phyloP scores from a whole-genome alignment of 1,140 invertebrate species.

The Cydia strobilella region DNA sequence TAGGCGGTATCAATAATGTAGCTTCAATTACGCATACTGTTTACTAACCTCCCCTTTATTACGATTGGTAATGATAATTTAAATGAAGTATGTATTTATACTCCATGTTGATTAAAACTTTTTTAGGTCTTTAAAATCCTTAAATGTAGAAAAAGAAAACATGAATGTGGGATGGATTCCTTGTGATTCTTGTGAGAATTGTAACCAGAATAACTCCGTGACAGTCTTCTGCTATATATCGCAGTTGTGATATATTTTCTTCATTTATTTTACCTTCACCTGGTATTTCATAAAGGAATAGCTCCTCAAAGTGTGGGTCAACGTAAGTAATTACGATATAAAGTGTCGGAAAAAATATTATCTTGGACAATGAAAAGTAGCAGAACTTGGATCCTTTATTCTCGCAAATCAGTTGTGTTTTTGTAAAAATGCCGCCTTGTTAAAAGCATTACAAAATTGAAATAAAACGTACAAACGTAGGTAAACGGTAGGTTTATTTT shows the following conservation, averaged over 20 bases:
- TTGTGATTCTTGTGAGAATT: too few species aligned
- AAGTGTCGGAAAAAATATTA: not conserved
- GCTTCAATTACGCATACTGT: not conserved
- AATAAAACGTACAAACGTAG: not conserved
- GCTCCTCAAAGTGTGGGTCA: not conserved
- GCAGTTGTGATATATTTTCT: not conserved
- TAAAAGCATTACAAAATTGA: slow-evolving; percentile 5
- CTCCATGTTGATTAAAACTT: too few species aligned
- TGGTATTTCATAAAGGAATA: not conserved
- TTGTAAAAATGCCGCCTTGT: slow-evolving; percentile 11
- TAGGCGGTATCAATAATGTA: not conserved
- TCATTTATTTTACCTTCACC: not conserved
- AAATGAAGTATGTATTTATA: too few species aligned
- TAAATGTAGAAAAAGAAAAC: too few species aligned
- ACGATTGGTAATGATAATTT: not conserved
- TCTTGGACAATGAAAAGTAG: not conserved
- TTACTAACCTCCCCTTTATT: not conserved
- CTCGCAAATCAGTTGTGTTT: slow-evolving; percentile 25
- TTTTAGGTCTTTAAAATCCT: too few species aligned
- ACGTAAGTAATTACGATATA: slow-evolving; percentile 14
- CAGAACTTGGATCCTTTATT: slow-evolving; percentile 2
- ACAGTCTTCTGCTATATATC: not conserved
- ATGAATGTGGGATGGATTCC: too few species aligned
- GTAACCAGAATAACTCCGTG: too few species aligned
- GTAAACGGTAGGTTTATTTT: not conserved